Evolutionary conservation across 2,888 invertebrate genomes (phyloP).

Genomic region (Pyrochroa serraticornis): DNA sequence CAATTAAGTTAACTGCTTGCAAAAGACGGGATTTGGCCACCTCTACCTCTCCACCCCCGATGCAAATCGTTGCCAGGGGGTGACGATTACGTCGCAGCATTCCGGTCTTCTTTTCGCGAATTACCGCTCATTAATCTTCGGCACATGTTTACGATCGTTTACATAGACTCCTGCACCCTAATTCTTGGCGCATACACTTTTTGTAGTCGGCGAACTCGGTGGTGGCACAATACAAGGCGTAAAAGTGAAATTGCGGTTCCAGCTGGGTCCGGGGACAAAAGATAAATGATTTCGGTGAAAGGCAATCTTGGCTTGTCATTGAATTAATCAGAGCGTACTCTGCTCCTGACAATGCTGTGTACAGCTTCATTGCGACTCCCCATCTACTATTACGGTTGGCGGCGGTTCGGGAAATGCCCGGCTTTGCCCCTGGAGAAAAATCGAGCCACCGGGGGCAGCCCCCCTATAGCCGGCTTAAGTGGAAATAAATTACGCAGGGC

Average conservation of each 20-base stretch:
- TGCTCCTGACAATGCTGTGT: conserved; percentile 47
- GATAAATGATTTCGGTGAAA: conserved; percentile 47
- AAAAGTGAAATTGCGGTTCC: conserved; percentile 33
- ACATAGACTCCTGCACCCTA: conserved; percentile 34
- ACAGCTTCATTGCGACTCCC: conserved; percentile 43
- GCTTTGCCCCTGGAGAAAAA: conserved; percentile 14
- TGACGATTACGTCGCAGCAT: neutral
- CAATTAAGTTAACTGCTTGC: too few relatives aligned
- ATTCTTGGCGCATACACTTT: conserved; percentile 15
- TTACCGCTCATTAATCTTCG: conserved; percentile 28
- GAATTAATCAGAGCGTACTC: conserved; percentile 47
- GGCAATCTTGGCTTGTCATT: conserved; percentile 50
- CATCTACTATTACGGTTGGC: conserved; percentile 24
- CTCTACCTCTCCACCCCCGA: too few relatives aligned
- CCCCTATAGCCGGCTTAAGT: conserved; percentile 35
- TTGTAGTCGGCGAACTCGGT: conserved; percentile 22
- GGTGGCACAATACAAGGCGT: conserved; percentile 24
- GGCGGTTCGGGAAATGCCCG: conserved; percentile 5
- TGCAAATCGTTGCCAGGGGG: neutral
- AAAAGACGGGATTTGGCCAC: too few relatives aligned
- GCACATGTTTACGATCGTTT: conserved; percentile 35
- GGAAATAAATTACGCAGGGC: conserved; percentile 39
- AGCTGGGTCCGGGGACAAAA: conserved; percentile 36
- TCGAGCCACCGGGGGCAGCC: conserved; percentile 13
- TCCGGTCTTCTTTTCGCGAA: neutral